Base-by-base conservation (phyloP, 2,113 vertebrate genomes). In the Pluvianellus socialis region DNA sequence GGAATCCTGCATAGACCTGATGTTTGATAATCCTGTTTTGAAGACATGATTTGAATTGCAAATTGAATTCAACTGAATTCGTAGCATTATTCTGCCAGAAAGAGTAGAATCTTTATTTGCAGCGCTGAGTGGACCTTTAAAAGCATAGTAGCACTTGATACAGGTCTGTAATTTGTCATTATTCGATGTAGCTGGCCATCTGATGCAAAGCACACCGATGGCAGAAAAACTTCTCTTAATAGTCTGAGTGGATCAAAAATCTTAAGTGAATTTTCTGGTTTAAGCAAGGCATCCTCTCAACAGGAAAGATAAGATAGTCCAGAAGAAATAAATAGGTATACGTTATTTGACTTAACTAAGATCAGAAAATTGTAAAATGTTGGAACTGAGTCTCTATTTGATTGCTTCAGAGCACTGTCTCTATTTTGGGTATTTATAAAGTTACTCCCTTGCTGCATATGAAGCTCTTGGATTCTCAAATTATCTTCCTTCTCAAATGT, bases 21-120 rank as follows among this genome's bases (percentile, higher is more conserved):
- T 92, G 66, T 71, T 94, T 94, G 92, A 95, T 91, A 92, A 96
- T 94, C 52, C 61, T 79, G 35, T 92, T 97, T 82, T 92, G 83
- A 95, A 97, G 91, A 79, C 47, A 86, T 8, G 2, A 90, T 96
- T 94, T 94, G 79, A 92, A 95, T 77, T 95, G 70, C 53, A 97
- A 92, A 95, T 94, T 72, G 17, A 91, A 92, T 67, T 89, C 27
- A 92, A 92, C 80, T 24, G 40, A 76, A 79, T 88, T 94, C 12
- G 56, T 30, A 50, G 53, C 28, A 70, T 49, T 79, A 19, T 89
- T 75, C 73, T 85, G 40, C 35, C 80, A 92, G 66, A 67, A 91
- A 11, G 47, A 81, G 38, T 5, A 59, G 47, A 86, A 75, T 75
- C 32, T 62, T 83, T 87, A 56, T 40, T 81, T 85, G 21, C 28